Conservation (phyloP, 2,888 invertebrate species). For the Scelioninae gen. 1 region DNA sequence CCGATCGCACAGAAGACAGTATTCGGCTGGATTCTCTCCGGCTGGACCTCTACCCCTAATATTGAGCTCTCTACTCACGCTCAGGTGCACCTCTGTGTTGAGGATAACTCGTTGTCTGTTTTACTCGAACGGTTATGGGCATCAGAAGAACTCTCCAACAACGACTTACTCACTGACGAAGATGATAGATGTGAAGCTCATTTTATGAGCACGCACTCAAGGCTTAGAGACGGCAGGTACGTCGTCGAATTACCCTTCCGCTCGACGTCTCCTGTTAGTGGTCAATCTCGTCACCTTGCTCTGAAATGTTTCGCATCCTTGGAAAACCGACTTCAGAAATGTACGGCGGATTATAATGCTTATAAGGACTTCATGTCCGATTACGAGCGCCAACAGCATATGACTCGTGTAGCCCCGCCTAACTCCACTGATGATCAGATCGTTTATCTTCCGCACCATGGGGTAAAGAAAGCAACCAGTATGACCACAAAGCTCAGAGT, state of each 20-base stretch:
- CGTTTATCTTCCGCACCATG: not conserved
- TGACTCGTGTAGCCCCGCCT: not conserved
- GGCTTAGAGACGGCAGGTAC: not conserved
- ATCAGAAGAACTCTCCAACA: not conserved
- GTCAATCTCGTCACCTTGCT: too few relatives aligned
- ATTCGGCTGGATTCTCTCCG: not conserved
- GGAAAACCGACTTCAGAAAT: too few relatives aligned
- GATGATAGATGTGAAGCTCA: not conserved
- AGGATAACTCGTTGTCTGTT: not conserved
- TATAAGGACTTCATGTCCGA: not conserved
- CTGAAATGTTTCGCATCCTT: too few relatives aligned
- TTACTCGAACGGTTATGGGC: not conserved
- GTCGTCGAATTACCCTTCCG: too few relatives aligned
- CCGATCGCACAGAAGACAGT: not conserved
- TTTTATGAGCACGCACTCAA: not conserved
- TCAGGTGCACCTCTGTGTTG: not conserved
- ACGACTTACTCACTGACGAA: not conserved
- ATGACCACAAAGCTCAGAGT: constrained; percentile 11
- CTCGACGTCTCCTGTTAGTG: too few relatives aligned
- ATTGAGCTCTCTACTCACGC: too few relatives aligned
- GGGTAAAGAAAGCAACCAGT: not conserved
- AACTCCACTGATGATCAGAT: not conserved
- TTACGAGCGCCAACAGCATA: not conserved
- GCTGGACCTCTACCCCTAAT: not conserved
- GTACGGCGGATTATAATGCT: not conserved